phyloP scores from a whole-genome alignment of 2,797 vertebrate species.

The Todus mexicanus region DNA sequence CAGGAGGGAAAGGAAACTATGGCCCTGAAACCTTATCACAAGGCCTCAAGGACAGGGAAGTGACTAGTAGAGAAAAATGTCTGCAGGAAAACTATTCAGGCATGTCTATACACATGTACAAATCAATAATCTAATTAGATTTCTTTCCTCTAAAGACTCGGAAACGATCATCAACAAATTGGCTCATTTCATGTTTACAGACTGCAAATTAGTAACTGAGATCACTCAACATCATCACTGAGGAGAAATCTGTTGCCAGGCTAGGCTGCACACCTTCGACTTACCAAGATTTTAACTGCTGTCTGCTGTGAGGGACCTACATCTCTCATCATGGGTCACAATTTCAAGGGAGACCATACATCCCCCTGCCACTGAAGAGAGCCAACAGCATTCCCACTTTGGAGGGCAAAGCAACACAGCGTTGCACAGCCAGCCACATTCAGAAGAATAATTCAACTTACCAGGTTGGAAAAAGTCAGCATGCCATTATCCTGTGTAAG shows the following conservation, averaged over 20 bases:
- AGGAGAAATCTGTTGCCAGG: background rate
- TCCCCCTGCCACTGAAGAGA: background rate
- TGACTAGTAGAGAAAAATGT: background rate
- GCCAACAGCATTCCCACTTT: background rate
- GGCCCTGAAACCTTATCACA: background rate
- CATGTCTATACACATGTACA: background rate
- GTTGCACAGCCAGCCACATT: accelerated
- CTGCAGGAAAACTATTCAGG: background rate
- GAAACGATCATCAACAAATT: background rate
- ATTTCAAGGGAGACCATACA: background rate
- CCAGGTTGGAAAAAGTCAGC: constrained; percentile 95
- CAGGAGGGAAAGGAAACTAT: background rate
- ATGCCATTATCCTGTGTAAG: constrained; percentile 93
- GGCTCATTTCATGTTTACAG: constrained; percentile 5
- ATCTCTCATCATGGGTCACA: background rate
- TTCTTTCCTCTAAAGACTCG: background rate
- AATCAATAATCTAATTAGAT: constrained; percentile 6
- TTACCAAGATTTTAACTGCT: background rate
- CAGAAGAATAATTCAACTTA: constrained; percentile 43
- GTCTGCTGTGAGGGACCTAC: background rate
- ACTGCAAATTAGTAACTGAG: background rate
- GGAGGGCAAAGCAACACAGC: background rate
- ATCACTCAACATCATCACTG: background rate
- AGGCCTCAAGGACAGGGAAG: background rate
- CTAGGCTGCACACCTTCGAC: background rate